Evolutionary conservation across 2,888 invertebrate species (phyloP), one percentile per base, ranked within the genome.

Genomic region (Melanargia galathea): DNA sequence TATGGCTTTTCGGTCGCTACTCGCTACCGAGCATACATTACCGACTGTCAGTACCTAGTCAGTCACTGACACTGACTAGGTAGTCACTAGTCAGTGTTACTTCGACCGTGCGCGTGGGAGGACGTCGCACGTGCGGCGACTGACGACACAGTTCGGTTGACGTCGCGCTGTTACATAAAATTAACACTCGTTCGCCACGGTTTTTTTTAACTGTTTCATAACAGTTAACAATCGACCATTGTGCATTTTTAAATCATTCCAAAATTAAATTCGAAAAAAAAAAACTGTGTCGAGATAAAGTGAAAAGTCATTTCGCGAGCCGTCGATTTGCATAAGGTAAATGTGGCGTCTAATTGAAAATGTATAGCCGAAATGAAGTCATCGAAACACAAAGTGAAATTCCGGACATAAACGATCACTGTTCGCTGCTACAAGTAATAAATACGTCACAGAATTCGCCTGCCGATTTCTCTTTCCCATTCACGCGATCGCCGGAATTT

Each of bases 391-490:
- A 11, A 46, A 60, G 46, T 48, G 38, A 58, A 52, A 52, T 63
- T 49, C 30, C 45, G 45, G 40, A 60, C 11, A 46, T 46, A 18
- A 22, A 11, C 48, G 18, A 43, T 22, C 24, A 56, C 46, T 30
- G 48, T 26, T 22, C 24, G 51, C 46, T 30, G 48, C 35, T 59
- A 18, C n/a, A 26, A 26, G 1, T 24, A 22, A 55, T 0, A 11
- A 51, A 35, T 52, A 45, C 43, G 63, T 54, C 57, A 56, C 51
- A 55, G 18, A 56, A 60, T 38, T 64, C 55, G 54, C 56, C 64
- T 69, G 75, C 77, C 78, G 81, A 86, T 87, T 87, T 87, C 87
- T 83, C 86, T 87, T 87, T 86, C 83, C n/a, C 76, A 75, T 78
- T 73, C 76, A 77, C 75, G 81, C 71, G 71, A 73, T 70, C 69